Evolutionary conservation across 2,113 vertebrate genomes (phyloP).

Genomic region (Seriola dumerili): DNA sequence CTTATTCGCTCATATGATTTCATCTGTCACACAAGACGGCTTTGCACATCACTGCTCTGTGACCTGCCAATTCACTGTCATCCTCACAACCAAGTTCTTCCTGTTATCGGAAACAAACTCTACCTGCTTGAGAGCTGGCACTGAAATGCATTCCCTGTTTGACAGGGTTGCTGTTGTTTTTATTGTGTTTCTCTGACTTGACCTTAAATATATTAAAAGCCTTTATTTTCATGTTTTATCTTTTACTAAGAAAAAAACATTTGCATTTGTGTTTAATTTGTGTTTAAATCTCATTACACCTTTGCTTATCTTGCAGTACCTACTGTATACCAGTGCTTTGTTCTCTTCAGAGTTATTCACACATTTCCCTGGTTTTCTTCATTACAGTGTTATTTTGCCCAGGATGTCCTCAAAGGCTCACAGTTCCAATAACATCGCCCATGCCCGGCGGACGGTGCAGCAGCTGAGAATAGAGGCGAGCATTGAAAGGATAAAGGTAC

Average conservation of each 20-base stretch:
- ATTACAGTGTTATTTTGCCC: slow-evolving; percentile 58
- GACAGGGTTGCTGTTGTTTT: neutral
- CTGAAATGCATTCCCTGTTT: neutral
- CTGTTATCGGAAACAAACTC: neutral
- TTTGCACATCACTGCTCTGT: neutral
- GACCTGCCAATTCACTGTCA: neutral
- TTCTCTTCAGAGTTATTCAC: neutral
- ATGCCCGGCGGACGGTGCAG: slow-evolving; percentile 91
- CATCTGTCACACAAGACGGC: neutral
- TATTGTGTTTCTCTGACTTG: neutral
- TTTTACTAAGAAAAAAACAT: neutral
- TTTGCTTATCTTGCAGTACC: neutral
- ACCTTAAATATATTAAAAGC: too few species aligned
- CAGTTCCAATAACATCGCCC: slow-evolving; percentile 90
- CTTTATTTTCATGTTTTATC: too few species aligned
- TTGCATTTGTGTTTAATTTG: neutral
- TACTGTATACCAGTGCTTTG: neutral
- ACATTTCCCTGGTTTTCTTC: slow-evolving; percentile 16
- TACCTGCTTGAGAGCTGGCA: neutral
- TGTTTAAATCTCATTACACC: neutral
- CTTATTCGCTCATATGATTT: neutral
- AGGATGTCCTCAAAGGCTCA: slow-evolving; percentile 94
- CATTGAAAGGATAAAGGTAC: slow-evolving; percentile 97
- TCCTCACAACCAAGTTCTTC: neutral
- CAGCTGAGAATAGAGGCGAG: slow-evolving; percentile 93